Evolutionary conservation across 2,888 invertebrate species (phyloP).

Genomic region (Pristionchus arcanus): DNA sequence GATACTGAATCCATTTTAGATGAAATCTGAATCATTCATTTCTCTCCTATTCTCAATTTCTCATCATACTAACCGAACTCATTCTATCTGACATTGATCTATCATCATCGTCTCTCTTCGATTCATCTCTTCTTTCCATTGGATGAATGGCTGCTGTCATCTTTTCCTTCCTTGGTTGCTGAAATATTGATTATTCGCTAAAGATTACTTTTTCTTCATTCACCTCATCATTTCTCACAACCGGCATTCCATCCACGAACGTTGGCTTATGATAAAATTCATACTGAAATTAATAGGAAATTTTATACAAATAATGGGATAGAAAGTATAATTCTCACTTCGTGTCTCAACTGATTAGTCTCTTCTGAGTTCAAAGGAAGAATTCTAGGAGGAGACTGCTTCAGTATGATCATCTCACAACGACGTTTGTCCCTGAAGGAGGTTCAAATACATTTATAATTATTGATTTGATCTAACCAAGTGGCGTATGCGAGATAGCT

Average conservation of each 20-base stretch:
- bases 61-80: neutral
- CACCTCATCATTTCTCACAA: neutral
- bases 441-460: neutral
- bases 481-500: neutral
- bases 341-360: neutral
- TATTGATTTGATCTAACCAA: neutral
- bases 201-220: neutral
- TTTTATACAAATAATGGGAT: neutral
- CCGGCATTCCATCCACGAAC: neutral
- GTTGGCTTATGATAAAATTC: neutral
- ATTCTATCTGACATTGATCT: slow-evolving; percentile 1
- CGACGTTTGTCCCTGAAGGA: neutral
- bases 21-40: neutral
- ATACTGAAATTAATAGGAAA: neutral
- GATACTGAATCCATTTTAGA: neutral
- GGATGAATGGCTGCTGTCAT: neutral
- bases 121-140: slow-evolving; percentile 25
- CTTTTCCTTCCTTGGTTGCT: slow-evolving; percentile 19
- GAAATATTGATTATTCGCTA: neutral
- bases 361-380: neutral
- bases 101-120: neutral
- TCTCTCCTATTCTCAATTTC: neutral
- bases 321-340: neutral
- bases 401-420: neutral
- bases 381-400: slow-evolving; percentile 5